Conservation (phyloP, 2,797 vertebrate species). For the Anguilla obscura region DNA sequence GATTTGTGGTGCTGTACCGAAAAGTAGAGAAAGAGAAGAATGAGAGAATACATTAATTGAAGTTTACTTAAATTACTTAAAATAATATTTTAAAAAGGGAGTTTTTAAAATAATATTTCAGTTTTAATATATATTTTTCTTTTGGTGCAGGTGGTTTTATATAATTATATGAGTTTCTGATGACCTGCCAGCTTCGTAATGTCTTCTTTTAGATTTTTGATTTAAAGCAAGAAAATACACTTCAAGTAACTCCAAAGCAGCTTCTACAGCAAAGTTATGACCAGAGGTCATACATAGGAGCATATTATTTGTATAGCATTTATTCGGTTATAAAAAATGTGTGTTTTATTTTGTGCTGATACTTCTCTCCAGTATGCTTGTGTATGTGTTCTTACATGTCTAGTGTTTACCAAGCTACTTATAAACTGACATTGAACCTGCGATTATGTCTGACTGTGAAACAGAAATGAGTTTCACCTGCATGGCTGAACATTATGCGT, state of each 20-base stretch:
- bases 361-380: neutral
- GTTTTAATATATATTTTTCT: neutral
- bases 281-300: too few relatives aligned
- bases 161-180: too few relatives aligned
- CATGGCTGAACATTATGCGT: neutral
- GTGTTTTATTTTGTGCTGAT: neutral
- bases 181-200: too few relatives aligned
- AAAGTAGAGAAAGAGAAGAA: neutral
- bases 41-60: neutral
- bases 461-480: neutral
- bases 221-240: too few relatives aligned
- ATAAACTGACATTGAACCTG: neutral
- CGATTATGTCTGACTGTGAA: neutral
- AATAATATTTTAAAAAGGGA: neutral
- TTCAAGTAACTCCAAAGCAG: too few relatives aligned
- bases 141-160: neutral
- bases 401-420: neutral
- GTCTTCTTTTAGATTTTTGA: too few relatives aligned
- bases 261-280: too few relatives aligned
- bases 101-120: neutral
- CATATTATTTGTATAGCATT: neutral
- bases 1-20: neutral
- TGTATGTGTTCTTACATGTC: neutral
- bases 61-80: neutral
- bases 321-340: neutral